Evolutionary conservation across 1,140 invertebrate species (phyloP).

Genomic region (Druon quercuslanigerum): DNA sequence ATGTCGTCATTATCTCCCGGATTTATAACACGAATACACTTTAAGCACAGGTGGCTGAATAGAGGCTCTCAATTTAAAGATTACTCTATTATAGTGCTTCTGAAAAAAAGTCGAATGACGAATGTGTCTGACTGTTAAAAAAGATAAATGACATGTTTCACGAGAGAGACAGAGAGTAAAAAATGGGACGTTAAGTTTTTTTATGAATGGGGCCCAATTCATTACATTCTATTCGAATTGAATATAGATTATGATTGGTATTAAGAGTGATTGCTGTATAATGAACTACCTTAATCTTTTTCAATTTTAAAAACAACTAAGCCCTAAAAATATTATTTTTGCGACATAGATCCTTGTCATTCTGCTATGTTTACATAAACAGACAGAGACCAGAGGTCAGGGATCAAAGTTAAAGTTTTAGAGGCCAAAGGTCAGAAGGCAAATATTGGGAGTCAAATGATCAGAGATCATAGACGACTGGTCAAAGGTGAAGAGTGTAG

Average conservation of each 20-base stretch:
- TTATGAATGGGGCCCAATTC: background rate
- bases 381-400: too few species aligned
- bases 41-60: conserved; percentile 16
- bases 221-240: background rate
- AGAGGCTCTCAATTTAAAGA: conserved; percentile 17
- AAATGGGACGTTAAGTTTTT: background rate
- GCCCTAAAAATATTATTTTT: too few species aligned
- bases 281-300: too few species aligned
- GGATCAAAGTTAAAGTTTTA: too few species aligned
- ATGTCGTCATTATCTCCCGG: conserved; percentile 69
- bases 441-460: too few species aligned
- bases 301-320: too few species aligned
- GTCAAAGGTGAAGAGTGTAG: too few species aligned
- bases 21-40: conserved; percentile 66
- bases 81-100: conserved; percentile 18
- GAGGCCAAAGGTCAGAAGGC: too few species aligned
- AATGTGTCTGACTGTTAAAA: conserved; percentile 6
- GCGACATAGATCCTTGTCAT: too few species aligned
- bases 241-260: background rate
- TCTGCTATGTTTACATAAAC: too few species aligned
- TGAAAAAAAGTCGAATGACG: conserved; percentile 26
- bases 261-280: too few species aligned
- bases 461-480: too few species aligned
- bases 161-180: conserved; percentile 1
- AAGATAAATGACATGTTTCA: conserved; percentile 24